Evolutionary conservation across 1,140 invertebrate species (phyloP).

Genomic region (Asobara japonica): DNA sequence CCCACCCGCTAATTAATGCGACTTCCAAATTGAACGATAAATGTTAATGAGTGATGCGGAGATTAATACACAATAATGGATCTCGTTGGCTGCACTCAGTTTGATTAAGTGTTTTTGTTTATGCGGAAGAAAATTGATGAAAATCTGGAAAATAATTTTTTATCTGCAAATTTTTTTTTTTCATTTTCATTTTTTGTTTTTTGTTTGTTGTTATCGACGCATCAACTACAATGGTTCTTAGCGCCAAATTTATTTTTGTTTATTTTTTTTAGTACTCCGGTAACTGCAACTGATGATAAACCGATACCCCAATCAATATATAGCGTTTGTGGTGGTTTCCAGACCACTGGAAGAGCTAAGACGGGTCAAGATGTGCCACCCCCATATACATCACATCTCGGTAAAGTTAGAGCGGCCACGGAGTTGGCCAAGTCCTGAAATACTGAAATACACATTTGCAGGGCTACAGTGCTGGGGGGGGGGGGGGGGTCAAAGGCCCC

Average conservation of each 20-base stretch:
- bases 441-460: neutral
- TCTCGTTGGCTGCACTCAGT: neutral
- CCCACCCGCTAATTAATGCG: neutral
- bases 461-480: neutral
- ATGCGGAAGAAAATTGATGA: neutral
- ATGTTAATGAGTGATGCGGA: neutral
- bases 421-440: neutral
- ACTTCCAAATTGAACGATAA: neutral
- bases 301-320: neutral
- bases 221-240: no score
- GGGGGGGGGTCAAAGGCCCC: neutral
- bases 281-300: no score
- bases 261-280: no score
- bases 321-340: neutral
- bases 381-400: neutral
- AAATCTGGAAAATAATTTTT: neutral
- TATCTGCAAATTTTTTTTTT: neutral
- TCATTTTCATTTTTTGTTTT: no score
- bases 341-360: neutral
- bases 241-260: no score
- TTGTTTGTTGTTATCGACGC: no score
- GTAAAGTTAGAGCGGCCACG: neutral
- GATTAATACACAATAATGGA: neutral
- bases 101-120: neutral
- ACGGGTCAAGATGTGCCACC: constrained; percentile 4